These are phyloP conservation scores for Epistrophe eligans DNA, from an alignment of 2,888 invertebrate genomes.

Conservation along the genomic window DNA sequence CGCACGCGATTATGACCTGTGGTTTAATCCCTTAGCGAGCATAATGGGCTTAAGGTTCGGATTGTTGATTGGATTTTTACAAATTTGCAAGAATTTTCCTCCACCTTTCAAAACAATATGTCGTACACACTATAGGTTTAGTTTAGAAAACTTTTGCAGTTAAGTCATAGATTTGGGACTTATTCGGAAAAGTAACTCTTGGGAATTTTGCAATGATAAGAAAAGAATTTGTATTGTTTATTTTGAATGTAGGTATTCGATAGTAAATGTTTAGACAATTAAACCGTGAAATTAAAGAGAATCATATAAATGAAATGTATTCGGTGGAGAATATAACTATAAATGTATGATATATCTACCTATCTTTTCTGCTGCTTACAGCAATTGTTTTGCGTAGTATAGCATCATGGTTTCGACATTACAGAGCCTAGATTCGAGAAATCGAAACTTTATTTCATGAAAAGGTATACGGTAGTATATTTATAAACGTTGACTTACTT, in stretches of 20 bases:
- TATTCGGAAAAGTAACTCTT: slow-evolving; percentile 29
- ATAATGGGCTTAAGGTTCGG: slow-evolving; percentile 60
- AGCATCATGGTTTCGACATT: no score
- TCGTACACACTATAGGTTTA: neutral
- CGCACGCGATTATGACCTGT: slow-evolving; percentile 71
- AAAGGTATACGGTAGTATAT: no score
- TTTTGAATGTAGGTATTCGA: slow-evolving; percentile 65
- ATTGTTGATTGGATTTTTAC: slow-evolving; percentile 75
- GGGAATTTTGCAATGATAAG: slow-evolving; percentile 32
- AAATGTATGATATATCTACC: no score
- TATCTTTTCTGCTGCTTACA: no score
- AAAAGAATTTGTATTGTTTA: slow-evolving; percentile 46
- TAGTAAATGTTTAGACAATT: slow-evolving; percentile 69
- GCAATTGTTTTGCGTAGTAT: no score
- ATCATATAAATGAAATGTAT: slow-evolving; percentile 1
- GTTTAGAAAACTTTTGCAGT: slow-evolving; percentile 42
- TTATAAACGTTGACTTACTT: no score
- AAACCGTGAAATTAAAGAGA: slow-evolving; percentile 55
- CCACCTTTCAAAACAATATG: slow-evolving; percentile 72
- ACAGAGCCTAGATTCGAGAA: no score
- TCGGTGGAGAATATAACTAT: neutral
- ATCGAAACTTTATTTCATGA: no score
- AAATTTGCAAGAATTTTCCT: slow-evolving; percentile 68
- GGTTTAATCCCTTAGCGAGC: slow-evolving; percentile 71
- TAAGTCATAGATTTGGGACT: slow-evolving; percentile 19